Percentiles rank a stretch among this genome's conserved stretches.
Conservation (phyloP, 1,140 invertebrate genomes). For the Homarus americanus region DNA sequence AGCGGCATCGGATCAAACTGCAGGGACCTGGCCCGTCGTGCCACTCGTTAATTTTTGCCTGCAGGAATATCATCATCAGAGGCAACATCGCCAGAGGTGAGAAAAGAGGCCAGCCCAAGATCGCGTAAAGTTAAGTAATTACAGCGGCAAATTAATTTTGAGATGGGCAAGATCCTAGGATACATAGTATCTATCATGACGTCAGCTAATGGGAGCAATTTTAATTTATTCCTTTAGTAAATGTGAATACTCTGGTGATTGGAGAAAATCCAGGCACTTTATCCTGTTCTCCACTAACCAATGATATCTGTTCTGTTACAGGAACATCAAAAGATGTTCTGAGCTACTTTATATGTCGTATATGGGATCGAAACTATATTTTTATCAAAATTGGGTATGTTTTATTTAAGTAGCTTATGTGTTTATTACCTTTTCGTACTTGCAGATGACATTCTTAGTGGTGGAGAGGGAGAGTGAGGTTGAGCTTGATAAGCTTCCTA, state of each 20-base stretch:
- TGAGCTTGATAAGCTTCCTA: not conserved
- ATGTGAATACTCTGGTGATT: too few relatives aligned
- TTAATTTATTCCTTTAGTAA: too few relatives aligned
- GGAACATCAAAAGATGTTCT: too few relatives aligned
- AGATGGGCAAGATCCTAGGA: not conserved
- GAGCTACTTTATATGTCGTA: too few relatives aligned
- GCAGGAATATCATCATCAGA: slow-evolving; percentile 12
- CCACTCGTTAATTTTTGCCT: slow-evolving; percentile 23
- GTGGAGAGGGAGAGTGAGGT: not conserved
- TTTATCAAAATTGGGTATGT: too few relatives aligned
- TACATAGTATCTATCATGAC: not conserved
- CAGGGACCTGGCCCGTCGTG: slow-evolving; percentile 15
- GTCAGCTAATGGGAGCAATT: too few relatives aligned
- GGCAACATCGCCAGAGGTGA: slow-evolving; percentile 15
- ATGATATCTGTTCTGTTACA: too few relatives aligned
- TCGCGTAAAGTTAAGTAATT: not conserved
- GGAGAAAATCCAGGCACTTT: too few relatives aligned
- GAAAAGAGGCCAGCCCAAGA: not conserved
- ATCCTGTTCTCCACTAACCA: too few relatives aligned
- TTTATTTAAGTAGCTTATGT: too few relatives aligned
- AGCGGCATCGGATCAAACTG: slow-evolving; percentile 26
- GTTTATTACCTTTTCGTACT: too few relatives aligned
- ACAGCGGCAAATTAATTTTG: not conserved
- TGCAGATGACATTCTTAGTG: slow-evolving; percentile 25
- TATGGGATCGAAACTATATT: too few relatives aligned